Evolutionary conservation across 2,797 vertebrate species (phyloP).

Genomic region (Rachycentron canadum): DNA sequence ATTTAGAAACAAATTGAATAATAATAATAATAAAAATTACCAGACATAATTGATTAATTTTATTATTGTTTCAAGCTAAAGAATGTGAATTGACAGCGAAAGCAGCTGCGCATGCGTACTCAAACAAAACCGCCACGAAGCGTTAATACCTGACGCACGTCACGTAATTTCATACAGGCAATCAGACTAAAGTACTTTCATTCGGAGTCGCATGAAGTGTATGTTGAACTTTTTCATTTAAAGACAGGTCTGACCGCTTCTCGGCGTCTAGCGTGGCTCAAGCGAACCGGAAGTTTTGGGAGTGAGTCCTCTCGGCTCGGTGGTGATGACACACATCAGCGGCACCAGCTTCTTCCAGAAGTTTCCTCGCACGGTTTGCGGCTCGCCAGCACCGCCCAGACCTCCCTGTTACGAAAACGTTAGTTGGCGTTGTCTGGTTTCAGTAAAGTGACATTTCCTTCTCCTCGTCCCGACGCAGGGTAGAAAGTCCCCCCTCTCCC

Average conservation of each 20-base stretch:
- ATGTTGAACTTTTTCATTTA: rapidly evolving
- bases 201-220: rapidly evolving
- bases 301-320: slow-evolving; percentile 42
- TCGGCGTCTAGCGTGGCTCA: neutral
- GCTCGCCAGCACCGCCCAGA: neutral
- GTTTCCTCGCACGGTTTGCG: slow-evolving; percentile 70
- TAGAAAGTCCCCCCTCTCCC: slow-evolving; percentile 4
- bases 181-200: rapidly evolving
- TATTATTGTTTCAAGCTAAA: no score
- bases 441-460: neutral
- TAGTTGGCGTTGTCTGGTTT: neutral
- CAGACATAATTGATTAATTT: no score
- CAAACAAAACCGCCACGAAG: neutral
- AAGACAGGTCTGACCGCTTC: neutral
- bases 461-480: neutral
- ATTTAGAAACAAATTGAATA: neutral
- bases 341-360: slow-evolving; percentile 78
- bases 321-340: slow-evolving; percentile 54
- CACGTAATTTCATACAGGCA: rapidly evolving
- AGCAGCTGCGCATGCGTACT: slow-evolving; percentile 23
- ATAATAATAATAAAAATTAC: no score
- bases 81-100: no score
- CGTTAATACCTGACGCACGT: rapidly evolving
- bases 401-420: neutral
- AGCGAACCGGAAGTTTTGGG: slow-evolving; percentile 65